These are phyloP conservation scores for Cossypha dichroa DNA, from an alignment of 2,797 vertebrate species.

Conservation along the genomic window DNA sequence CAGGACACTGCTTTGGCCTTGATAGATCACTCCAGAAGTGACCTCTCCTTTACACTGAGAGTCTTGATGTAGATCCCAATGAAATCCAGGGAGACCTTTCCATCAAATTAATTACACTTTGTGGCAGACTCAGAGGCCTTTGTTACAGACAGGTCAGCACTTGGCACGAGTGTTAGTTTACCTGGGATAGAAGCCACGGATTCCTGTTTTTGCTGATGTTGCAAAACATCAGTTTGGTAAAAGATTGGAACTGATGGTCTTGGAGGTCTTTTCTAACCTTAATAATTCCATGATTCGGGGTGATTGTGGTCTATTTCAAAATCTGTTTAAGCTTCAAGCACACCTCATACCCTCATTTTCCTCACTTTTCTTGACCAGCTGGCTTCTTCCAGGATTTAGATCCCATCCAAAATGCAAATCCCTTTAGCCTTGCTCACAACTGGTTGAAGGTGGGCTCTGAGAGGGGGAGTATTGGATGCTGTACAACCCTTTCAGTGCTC, in stretches of 20 bases:
- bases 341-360: not conserved
- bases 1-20: not conserved
- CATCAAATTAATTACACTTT: not conserved
- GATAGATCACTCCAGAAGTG: not conserved
- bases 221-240: not conserved
- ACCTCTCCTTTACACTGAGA: not conserved
- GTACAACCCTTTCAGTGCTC: not conserved
- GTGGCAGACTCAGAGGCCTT: not conserved
- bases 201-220: not conserved
- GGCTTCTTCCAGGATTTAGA: not conserved
- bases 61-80: not conserved
- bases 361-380: not conserved
- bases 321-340: not conserved
- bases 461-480: rapidly evolving
- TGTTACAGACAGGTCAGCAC: constrained; percentile 9
- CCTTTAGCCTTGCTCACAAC: not conserved
- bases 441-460: not conserved
- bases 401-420: not conserved
- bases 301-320: not conserved
- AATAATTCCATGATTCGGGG: not conserved
- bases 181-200: not conserved
- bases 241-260: not conserved
- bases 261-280: not conserved
- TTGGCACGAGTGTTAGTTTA: not conserved
- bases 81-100: not conserved